Conservation (phyloP, 2,888 invertebrate species). For the Tenthredo mesomela region DNA sequence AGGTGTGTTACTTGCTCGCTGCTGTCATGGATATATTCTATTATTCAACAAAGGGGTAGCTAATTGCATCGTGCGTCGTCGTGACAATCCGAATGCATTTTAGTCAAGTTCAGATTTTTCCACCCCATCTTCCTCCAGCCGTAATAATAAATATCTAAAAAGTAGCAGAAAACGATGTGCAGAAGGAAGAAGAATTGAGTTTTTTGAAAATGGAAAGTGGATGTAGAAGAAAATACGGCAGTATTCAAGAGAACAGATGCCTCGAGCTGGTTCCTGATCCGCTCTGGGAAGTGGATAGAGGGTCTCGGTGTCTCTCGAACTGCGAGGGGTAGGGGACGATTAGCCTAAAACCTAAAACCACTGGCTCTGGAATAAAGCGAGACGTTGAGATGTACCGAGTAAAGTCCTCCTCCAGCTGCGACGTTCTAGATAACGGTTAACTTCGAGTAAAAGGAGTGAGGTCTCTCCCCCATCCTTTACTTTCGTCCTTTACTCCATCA, state of each 20-base stretch:
- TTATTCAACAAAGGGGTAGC: constrained; percentile 23
- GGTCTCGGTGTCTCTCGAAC: not conserved
- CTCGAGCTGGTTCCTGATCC: not conserved
- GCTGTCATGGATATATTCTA: not conserved
- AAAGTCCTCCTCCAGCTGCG: constrained; percentile 44
- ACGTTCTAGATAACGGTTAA: constrained; percentile 41
- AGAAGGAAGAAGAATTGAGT: not conserved
- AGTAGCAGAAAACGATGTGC: no score
- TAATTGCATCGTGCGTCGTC: constrained; percentile 34
- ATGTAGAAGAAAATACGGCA: not conserved
- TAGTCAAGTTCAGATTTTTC: not conserved
- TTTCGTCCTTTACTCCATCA: not conserved
- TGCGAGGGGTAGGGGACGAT: not conserved
- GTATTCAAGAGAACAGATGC: not conserved
- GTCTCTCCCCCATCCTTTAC: not conserved
- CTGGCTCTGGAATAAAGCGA: constrained; percentile 8
- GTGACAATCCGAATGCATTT: not conserved
- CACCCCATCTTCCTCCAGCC: not conserved
- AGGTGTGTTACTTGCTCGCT: constrained; percentile 6
- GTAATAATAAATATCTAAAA: no score
- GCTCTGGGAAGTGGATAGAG: not conserved
- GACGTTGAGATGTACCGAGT: constrained; percentile 10
- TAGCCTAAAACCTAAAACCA: constrained; percentile 49
- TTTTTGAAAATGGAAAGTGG: not conserved
- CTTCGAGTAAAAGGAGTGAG: constrained; percentile 17